Base-by-base conservation (phyloP, 2,797 vertebrate species). In the Mormyrus proboscirostris region DNA sequence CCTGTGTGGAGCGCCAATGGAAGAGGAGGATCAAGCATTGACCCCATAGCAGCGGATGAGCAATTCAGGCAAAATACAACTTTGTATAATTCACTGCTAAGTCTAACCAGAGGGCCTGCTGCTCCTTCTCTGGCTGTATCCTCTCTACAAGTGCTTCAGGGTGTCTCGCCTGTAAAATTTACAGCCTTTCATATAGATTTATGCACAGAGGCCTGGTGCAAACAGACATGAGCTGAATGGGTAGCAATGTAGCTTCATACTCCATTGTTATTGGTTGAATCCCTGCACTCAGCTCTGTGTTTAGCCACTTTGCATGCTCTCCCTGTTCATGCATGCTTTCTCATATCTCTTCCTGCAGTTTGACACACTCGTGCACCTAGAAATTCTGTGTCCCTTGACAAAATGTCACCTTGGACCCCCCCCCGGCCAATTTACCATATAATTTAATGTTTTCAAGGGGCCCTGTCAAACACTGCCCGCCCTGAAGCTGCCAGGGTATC, bases 1-100 rank as follows among this genome's bases (percentile, higher is more conserved):
- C 97, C 97, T 97, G 93, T n/a, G 38, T n/a, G 0, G 0, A 84
- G 19, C 44, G 1, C 16, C 38, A 14, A 19, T 38, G n/a, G 44
- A 33, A 44, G 29, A 25, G 9, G 49, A 53, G 49, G n/a, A 53
- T 85, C 49, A 12, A 49, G 44, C 83, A 12, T 1, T 51, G 49
- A 25, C 83, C 50, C 83, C 83, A 53, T 29, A 53, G 50, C 83
- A 53, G 0, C 12, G 83, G n/a, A 14, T 53, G n/a, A 51, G 10
- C 83, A 25, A 29, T 85, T 22, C 10, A 25, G 19, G 8, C 83
- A 85, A 51, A 51, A 85, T 85, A 1, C 49, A 85, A 53, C 38
- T 47, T 14, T 73, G 29, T 38, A 73, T 33, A 38, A 73, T 73
- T 65, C 59, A 65, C 59, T 2, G 12, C 33, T 38, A 47, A 22